Base-by-base conservation (phyloP, 2,113 vertebrate genomes). In the Trinectes maculatus region DNA sequence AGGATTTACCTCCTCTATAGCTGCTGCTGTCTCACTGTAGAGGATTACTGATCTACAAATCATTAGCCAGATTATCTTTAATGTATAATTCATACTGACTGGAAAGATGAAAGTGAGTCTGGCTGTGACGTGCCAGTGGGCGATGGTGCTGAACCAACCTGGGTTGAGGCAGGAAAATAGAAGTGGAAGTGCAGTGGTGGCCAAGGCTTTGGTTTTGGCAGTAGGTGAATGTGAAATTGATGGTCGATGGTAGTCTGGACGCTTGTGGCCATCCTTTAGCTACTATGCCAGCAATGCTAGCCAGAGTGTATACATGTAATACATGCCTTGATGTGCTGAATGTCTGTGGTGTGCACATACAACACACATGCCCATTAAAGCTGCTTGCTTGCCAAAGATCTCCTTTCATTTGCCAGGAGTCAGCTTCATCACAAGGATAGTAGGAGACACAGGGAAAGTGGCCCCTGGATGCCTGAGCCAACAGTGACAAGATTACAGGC, bases 1-100 rank as follows among this genome's bases (percentile, higher is more conserved):
- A 56, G 83, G 86, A 89, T 85, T 89, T 87, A 71, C 46, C 48
- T 79, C 62, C 75, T 81, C 78, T 84, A 77, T 42, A 42, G 59
- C 70, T 63, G 68, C 82, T 81, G 67, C 70, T 51, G 73, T 86
- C 68, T 79, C 71, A 57, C 54, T 34, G 60, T 8, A 31, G 51
- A 72, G 62, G 71, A 74, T 72, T 75, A 74, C 56, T 60, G 52
- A 77, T 79, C 58, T 34, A 43, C 28, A 1, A 84, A 65, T 67
- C 70, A 73, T 79, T 62, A 70, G 48, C 57, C 69, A 83, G 72
- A 79, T 83, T 74, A 73, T 34, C 63, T 44, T 60, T 72, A 57
- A 48, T 5, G 8, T 52, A 19, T 71, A 57, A 76, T 74, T 75
- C 40, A 74, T 40, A 67, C 42, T 37, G 77, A 69, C 67, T 61